These are phyloP conservation scores for Sitobion miscanthi DNA, from an alignment of 1,140 invertebrate genomes.

Conservation along the genomic window DNA sequence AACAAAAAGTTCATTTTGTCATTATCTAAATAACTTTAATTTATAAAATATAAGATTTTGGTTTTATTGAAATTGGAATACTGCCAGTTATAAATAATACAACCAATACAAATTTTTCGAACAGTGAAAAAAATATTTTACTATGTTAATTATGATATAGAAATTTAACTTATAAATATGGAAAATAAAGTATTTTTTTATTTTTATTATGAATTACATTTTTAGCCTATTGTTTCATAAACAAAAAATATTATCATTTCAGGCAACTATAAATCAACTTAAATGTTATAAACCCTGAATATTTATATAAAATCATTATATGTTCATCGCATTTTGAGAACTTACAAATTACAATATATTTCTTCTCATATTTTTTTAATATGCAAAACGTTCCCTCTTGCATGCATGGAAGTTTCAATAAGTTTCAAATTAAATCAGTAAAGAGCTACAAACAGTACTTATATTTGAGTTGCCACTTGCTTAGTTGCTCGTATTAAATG, in stretches of 20 bases:
- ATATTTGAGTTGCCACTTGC: not conserved
- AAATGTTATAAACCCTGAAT: not conserved
- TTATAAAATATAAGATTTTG: not conserved
- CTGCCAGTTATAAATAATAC: not conserved
- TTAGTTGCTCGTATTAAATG: not conserved
- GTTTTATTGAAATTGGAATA: conserved; percentile 17
- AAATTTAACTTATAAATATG: not conserved
- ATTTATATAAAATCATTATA: not conserved
- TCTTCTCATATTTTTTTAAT: not conserved
- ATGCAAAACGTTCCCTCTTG: no score
- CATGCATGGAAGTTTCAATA: not conserved
- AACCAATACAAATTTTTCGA: not conserved
- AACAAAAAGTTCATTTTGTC: not conserved
- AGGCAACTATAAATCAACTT: not conserved
- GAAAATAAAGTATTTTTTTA: not conserved
- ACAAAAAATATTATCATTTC: not conserved
- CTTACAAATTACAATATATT: not conserved
- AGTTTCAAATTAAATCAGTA: not conserved
- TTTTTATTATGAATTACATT: not conserved
- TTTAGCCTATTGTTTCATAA: not conserved
- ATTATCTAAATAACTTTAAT: not conserved
- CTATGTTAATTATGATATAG: not conserved
- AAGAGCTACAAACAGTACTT: not conserved
- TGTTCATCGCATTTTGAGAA: not conserved
- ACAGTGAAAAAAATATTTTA: not conserved